Percentiles rank a stretch among this genome's conserved stretches.
phyloP scores from a whole-genome alignment of 2,888 invertebrate species.

The Drosophila nr. perissopoda region DNA sequence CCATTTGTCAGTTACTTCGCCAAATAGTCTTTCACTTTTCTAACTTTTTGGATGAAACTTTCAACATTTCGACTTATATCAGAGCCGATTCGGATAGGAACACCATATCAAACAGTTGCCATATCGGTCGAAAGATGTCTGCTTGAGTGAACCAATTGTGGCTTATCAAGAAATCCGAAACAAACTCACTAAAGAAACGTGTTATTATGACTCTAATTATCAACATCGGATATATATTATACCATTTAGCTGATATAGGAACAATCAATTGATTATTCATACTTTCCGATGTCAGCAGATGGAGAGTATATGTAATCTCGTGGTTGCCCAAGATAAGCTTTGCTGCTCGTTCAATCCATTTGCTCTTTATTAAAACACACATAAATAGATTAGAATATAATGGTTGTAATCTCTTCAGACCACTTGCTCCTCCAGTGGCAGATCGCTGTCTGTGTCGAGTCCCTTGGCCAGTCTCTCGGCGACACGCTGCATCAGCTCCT shows the following conservation, averaged over 20 bases:
- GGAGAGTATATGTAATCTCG: background rate
- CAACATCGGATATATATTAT: background rate
- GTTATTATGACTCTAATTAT: too few species aligned
- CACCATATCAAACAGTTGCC: background rate
- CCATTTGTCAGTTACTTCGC: too few species aligned
- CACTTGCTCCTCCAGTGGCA: slow-evolving; percentile 19
- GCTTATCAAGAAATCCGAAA: background rate
- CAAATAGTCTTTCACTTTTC: too few species aligned
- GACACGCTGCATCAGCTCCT: slow-evolving; percentile 80
- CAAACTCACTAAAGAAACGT: background rate
- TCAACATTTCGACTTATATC: background rate
- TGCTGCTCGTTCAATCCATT: background rate
- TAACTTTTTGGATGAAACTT: background rate
- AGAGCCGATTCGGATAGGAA: background rate
- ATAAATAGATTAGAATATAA: background rate
- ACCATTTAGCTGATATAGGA: background rate
- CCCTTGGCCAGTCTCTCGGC: slow-evolving; percentile 75
- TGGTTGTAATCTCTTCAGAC: slow-evolving; percentile 2
- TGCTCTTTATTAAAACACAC: slow-evolving; percentile 27
- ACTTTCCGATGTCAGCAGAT: background rate
- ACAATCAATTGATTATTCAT: background rate
- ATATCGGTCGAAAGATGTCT: background rate
- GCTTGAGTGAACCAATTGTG: background rate
- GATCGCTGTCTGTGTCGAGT: slow-evolving; percentile 23
- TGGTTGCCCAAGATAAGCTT: accelerated